phyloP scores from a whole-genome alignment of 1,140 invertebrate genomes.

The Drosophila nasuta region DNA sequence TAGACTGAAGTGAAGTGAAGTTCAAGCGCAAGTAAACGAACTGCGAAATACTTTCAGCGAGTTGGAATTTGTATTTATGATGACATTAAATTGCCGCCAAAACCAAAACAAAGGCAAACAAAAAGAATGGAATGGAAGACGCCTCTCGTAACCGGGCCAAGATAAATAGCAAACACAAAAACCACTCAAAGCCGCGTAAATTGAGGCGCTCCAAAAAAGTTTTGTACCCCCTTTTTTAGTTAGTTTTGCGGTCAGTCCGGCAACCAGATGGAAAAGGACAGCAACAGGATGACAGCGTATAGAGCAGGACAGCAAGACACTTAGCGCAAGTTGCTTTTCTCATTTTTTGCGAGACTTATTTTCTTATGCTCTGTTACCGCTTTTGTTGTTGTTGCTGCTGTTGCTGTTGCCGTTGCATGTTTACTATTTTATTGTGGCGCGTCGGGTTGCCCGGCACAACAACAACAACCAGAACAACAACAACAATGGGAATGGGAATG shows the following conservation, averaged over 20 bases:
- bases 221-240: conserved; percentile 35
- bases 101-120: conserved; percentile 10
- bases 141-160: conserved; percentile 65
- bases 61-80: conserved; percentile 80
- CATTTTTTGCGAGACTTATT: conserved; percentile 18
- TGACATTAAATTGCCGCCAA: conserved; percentile 76
- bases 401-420: conserved; percentile 11
- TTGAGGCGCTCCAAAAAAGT: conserved; percentile 47
- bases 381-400: conserved; percentile 3
- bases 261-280: conserved; percentile 2
- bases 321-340: conserved; percentile 43
- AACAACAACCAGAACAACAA: conserved; percentile 2
- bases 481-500: conserved; percentile 12
- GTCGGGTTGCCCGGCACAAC: conserved; percentile 21
- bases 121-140: conserved; percentile 27
- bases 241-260: conserved; percentile 39
- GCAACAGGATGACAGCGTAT: neutral
- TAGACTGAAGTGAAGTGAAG: conserved; percentile 45
- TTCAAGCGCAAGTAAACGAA: conserved; percentile 59
- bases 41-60: conserved; percentile 59
- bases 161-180: conserved; percentile 79
- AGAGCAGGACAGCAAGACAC: conserved; percentile 41
- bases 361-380: conserved; percentile 4
- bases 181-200: conserved; percentile 78
- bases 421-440: conserved; percentile 72